These are phyloP conservation scores for Catocala sponsa DNA, from an alignment of 2,888 invertebrate species.

Conservation along the genomic window DNA sequence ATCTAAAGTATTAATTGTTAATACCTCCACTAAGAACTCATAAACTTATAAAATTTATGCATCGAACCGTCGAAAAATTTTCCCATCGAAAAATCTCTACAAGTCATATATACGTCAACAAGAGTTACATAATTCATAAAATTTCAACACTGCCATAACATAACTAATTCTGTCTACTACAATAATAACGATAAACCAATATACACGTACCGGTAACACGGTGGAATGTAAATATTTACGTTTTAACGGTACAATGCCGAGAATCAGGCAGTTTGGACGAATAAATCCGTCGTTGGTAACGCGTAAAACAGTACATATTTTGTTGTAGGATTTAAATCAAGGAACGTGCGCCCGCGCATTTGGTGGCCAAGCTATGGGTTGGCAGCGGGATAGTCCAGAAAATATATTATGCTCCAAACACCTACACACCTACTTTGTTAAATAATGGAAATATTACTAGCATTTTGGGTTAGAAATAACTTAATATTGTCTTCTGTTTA, in stretches of 20 bases:
- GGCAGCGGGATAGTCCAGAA: background rate
- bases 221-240: constrained; percentile 71
- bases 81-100: constrained; percentile 20
- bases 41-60: constrained; percentile 15
- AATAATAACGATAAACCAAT: constrained; percentile 53
- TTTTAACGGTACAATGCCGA: constrained; percentile 68
- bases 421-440: no score
- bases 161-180: constrained; percentile 48
- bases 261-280: constrained; percentile 71
- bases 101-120: constrained; percentile 29
- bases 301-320: constrained; percentile 83
- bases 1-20: no score
- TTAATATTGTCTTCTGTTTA: no score
- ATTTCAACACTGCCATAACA: constrained; percentile 54
- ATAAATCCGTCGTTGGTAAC: constrained; percentile 79
- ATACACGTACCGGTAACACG: constrained; percentile 33
- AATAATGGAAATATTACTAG: no score
- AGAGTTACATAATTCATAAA: constrained; percentile 47
- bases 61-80: background rate
- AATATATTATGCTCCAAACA: background rate
- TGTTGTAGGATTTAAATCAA: constrained; percentile 79
- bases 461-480: no score
- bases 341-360: constrained; percentile 70
- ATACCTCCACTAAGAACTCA: constrained; percentile 5
- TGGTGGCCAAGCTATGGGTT: constrained; percentile 47